Evolutionary conservation across 2,113 vertebrate genomes (phyloP), one percentile per base, ranked within the genome.

Genomic region (Clarias magur): DNA sequence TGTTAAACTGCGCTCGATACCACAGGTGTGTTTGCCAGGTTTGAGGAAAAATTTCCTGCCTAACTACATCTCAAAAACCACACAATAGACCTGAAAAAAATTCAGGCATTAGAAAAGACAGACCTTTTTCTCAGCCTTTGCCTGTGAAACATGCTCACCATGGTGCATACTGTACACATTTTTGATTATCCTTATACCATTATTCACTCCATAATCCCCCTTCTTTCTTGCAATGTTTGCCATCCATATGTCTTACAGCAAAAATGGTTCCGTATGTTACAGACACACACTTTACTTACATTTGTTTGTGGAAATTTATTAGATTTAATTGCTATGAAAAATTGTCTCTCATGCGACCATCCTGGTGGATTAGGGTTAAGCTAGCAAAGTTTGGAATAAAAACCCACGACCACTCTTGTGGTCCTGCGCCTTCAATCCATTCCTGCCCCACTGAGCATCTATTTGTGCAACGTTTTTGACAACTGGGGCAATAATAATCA

Each of bases 21-120:
- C 48, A 12, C 73, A 76, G 73, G 73, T 76, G 42, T 53, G 42
- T 76, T 53, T 76, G 42, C 70, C 70, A 73, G 70, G 70, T 73
- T 73, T 48, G 19, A 12, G 19, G 9, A 48, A 48, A 42, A 73
- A 73, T 73, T 73, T 48, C 70, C 68, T 19, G 30, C 30, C 27
- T 16, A 70, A 70, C 30, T 70, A 34, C 27, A 34, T 70, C 30
- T 70, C 13, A 17, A 73, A 73, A 48, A 48, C 70, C 70, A 73
- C 70, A 73, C 70, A 73, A 73, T 48, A 23, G 38, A 48, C 19
- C 38, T 48, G 38, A 48, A 73, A 73, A 73, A 73, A 73, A 4
- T 3, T 48, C 34, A 48, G 19, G 38, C 19, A 73, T 73, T 42
- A 23, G 9, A 42, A 73, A 21, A 42, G 70, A 48, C 19, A 73